Base-by-base conservation (phyloP, 2,888 invertebrate species). In the Acrobasis repandana region DNA sequence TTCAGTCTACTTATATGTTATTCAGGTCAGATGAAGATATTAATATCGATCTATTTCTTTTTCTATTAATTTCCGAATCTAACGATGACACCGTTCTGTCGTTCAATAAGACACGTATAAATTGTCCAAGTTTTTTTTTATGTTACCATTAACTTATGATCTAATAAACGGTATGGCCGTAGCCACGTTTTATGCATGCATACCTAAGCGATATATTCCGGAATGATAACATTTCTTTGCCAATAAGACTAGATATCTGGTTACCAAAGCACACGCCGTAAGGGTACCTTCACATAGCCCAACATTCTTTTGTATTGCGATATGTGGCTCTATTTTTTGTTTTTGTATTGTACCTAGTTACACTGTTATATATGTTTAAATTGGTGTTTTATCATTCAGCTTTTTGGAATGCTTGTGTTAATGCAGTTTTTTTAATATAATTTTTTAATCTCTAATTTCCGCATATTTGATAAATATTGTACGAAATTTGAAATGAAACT, bases 41-140 rank as follows among this genome's bases (percentile, higher is more conserved):
- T 65, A 62, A 66, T 68, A 63, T 66, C 60, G 66, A 66, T 63
- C 63, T 62, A 65, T 63, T 65, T 58, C 20, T 58, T 20, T 38
- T 50, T 58, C 34, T 36, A 58, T 57, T 56, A 56, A 56, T 56
- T 67, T 60, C 50, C 51, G 62, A 63, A 61, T 51, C 34, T 11
- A 38, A 20, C 47, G 38, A 60, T 60, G 65, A 62, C 64, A 64
- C 61, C 60, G 61, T 56, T 28, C 14, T 8, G 34, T 58, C 16
- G 18, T 46, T 43, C 9, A 36, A 49, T 51, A 52, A 60, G 65
- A 67, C 61, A 63, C 56, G 56, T 63, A 68, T 54, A 63, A 63
- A 67, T 68, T 60, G 61, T 49, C 56, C 47, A 47, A 36, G 20
- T 43, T 54, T 20, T 38, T 20, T 38, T 20, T 38, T 43, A 43